A percentile compares a stretch with the other conserved stretches of the same genome.
Evolutionary conservation across 2,113 vertebrate genomes (phyloP).

Genomic region (Casuarius casuarius): DNA sequence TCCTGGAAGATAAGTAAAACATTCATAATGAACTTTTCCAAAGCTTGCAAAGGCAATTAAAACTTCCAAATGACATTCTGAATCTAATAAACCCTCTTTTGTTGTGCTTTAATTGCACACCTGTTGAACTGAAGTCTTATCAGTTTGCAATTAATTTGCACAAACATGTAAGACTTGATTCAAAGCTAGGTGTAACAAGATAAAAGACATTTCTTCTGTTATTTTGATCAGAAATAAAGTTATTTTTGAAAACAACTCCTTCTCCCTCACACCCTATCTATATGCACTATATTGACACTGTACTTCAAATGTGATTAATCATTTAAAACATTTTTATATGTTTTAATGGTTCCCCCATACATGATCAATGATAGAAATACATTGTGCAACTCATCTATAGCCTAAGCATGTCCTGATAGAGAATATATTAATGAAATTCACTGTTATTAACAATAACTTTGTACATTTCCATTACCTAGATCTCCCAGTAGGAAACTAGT

Average conservation of each 20-base stretch:
- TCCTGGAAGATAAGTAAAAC: conserved; percentile 70
- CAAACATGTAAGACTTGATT: conserved; percentile 7
- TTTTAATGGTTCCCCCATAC: conserved; percentile 2
- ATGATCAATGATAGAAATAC: conserved; percentile 3
- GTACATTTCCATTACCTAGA: conserved; percentile 33
- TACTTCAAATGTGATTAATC: conserved; percentile 21
- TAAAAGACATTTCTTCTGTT: conserved; percentile 2
- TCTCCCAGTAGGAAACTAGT: neutral
- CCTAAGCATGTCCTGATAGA: neutral
- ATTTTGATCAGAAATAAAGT: conserved; percentile 24
- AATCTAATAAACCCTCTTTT: conserved; percentile 31
- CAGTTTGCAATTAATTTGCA: conserved; percentile 34
- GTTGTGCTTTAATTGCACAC: conserved; percentile 51
- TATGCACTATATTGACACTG: conserved; percentile 10
- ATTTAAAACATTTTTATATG: neutral
- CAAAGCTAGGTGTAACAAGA: conserved; percentile 17
- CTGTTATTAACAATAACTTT: conserved; percentile 39
- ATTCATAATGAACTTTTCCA: conserved; percentile 29
- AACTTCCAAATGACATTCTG: conserved; percentile 40
- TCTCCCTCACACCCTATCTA: neutral
- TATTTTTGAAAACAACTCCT: neutral
- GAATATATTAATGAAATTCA: conserved; percentile 33
- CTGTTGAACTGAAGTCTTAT: conserved; percentile 32
- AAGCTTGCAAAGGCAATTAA: conserved; percentile 48
- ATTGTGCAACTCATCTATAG: neutral